A percentile compares a stretch with the other conserved stretches of the same genome.
Conservation (phyloP, 2,113 vertebrate genomes). For the Speoplatyrhinus poulsoni region DNA sequence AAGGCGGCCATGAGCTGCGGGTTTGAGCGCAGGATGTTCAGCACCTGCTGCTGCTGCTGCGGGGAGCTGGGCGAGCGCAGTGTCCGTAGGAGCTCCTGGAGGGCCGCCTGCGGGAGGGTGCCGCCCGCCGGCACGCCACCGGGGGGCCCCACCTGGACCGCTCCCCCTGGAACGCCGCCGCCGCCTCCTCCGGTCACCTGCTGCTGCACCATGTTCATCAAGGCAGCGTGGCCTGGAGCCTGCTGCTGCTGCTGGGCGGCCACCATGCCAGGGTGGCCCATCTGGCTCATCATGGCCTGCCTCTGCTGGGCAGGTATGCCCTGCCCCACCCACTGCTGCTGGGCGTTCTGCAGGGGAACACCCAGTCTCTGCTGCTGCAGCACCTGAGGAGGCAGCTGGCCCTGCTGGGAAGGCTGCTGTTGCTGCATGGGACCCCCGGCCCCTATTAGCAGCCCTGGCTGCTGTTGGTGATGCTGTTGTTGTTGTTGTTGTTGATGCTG, state of each 20-base stretch:
- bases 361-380: conserved; percentile 74
- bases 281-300: conserved; percentile 87
- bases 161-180: no score
- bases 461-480: conserved; percentile 61
- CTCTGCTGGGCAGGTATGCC: conserved; percentile 79
- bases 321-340: conserved; percentile 71
- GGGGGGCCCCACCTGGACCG: neutral
- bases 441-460: conserved; percentile 63
- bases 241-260: conserved; percentile 79
- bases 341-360: conserved; percentile 68
- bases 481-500: conserved; percentile 74
- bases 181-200: no score
- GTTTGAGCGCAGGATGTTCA: conserved; percentile 95
- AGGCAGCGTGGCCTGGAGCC: conserved; percentile 76
- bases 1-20: conserved; percentile 96
- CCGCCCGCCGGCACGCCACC: conserved; percentile 54
- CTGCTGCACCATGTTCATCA: conserved; percentile 74
- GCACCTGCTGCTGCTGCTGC: conserved; percentile 91
- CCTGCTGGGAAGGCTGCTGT: conserved; percentile 76
- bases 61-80: conserved; percentile 78
- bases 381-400: conserved; percentile 80
- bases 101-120: conserved; percentile 78
- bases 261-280: conserved; percentile 80
- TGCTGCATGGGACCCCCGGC: conserved; percentile 62
- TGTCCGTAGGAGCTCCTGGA: conserved; percentile 76